Conservation (phyloP, 2,797 vertebrate genomes). For the Cercopithecus diana region DNA sequence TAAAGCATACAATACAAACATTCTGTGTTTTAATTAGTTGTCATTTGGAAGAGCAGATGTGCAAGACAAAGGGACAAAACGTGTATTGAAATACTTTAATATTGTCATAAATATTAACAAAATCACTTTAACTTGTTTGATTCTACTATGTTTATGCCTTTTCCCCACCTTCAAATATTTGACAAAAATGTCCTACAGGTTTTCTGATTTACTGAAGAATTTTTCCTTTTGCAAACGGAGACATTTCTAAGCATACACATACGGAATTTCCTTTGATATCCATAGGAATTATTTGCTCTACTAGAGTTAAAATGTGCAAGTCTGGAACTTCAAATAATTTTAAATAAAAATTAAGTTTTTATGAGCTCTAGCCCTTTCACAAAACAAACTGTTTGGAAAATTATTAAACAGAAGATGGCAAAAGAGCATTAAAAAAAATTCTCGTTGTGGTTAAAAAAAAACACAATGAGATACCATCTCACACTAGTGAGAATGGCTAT, state of each 20-base stretch:
- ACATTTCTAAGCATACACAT: background rate
- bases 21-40: conserved; percentile 46
- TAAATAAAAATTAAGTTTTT: conserved; percentile 41
- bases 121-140: background rate
- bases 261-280: background rate
- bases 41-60: background rate
- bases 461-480: background rate
- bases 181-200: background rate
- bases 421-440: background rate
- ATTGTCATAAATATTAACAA: background rate
- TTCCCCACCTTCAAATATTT: background rate
- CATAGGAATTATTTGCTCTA: background rate
- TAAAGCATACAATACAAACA: background rate
- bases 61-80: background rate
- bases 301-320: background rate
- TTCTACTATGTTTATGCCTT: background rate
- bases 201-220: background rate
- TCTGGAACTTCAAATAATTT: conserved; percentile 23
- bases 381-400: background rate
- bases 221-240: background rate
- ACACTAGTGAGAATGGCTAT: background rate
- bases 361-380: background rate
- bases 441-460: background rate
- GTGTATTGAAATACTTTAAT: background rate
- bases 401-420: background rate